Evolutionary conservation across 2,888 invertebrate genomes (phyloP), one percentile per base, ranked within the genome.

Genomic region (Drosophila formosana): DNA sequence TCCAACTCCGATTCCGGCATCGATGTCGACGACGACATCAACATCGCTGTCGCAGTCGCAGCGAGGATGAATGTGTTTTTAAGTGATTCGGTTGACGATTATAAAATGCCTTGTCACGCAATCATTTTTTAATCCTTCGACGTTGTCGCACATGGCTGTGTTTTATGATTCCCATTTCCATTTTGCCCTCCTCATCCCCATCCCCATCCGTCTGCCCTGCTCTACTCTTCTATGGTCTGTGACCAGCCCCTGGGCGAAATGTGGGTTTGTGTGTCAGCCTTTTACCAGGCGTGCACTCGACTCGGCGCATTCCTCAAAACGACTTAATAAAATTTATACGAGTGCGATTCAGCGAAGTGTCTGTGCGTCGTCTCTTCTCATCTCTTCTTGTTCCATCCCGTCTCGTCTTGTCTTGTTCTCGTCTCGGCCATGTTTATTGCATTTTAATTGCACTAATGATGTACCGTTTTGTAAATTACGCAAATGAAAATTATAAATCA

Each of bases 41-140:
- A 4, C n/a, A n/a, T 11, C 18, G 34, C 34, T 3, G 8, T 34
- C 34, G 34, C 34, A 9, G 34, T 34, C 11, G 63, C 46, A 7
- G 62, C 50, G 67, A 25, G 61, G 70, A 78, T 66, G 79, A 77
- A 80, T 82, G 82, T 81, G 78, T 76, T 80, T 80, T 75, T 73
- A 85, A 87, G 85, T 82, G 80, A 83, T 78, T 84, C 75, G 60
- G 67, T 78, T 78, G 89, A 82, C 80, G 82, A 86, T 89, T 89
- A 88, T 86, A 82, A 86, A 89, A 89, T 88, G 83, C 81, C 82
- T 86, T 89, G 88, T 83, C 89, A 90, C 90, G 86, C 90, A 81
- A 88, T 88, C 73, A 84, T 82, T 84, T 89, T 84, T 85, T 89
- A 89, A 82, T 89, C 89, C 88, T 78, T 80, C 76, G 68, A 60